Evolutionary conservation across 2,797 vertebrate genomes (phyloP).

Genomic region (Sebastes vulpes): DNA sequence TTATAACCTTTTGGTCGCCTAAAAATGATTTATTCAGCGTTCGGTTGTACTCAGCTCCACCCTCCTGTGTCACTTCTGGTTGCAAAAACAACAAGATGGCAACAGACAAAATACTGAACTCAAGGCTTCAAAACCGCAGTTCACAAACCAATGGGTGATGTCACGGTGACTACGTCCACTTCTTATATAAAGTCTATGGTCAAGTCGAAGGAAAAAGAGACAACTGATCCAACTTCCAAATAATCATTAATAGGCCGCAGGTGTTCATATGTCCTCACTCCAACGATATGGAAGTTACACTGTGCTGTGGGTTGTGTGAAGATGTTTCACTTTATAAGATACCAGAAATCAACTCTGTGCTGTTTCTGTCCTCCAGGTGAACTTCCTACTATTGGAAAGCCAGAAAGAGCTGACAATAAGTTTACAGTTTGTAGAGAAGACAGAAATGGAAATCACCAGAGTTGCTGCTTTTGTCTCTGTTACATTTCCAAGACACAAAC

Average conservation of each 20-base stretch:
- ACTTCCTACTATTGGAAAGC: not conserved
- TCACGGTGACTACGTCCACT: too few relatives aligned
- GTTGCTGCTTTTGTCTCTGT: conserved; percentile 19
- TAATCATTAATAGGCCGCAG: not conserved
- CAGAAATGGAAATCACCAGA: conserved; percentile 12
- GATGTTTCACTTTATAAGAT: conserved; percentile 33
- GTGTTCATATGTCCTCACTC: not conserved
- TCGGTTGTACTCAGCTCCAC: too few relatives aligned
- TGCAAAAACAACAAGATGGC: too few relatives aligned
- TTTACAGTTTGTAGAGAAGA: not conserved
- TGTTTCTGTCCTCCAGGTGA: conserved; percentile 11
- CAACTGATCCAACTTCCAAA: not conserved
- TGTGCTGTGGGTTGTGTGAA: not conserved
- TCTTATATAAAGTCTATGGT: too few relatives aligned
- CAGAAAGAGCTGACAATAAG: not conserved
- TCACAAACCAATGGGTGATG: too few relatives aligned
- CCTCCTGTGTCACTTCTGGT: too few relatives aligned
- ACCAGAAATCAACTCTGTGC: conserved; percentile 10
- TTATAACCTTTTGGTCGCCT: too few relatives aligned
- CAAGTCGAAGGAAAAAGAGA: not conserved
- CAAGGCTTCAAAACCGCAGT: too few relatives aligned
- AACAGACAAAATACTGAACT: too few relatives aligned
- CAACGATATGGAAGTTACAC: not conserved
- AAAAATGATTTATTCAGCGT: too few relatives aligned
- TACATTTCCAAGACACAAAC: conserved; percentile 44